These are phyloP conservation scores for Dastarcus helophoroides DNA, from an alignment of 2,888 invertebrate genomes.

Conservation along the genomic window DNA sequence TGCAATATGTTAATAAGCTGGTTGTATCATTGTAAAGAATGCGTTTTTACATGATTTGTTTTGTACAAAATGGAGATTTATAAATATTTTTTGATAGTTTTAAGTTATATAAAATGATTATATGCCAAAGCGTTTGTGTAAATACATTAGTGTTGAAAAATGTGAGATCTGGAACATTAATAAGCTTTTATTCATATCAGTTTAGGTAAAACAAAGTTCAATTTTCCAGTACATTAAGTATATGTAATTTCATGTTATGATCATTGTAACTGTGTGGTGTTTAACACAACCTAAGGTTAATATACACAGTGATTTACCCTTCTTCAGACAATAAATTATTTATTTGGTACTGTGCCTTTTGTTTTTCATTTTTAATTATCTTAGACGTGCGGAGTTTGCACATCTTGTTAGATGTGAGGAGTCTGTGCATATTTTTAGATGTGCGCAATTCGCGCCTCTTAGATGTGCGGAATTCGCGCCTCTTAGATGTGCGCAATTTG, in stretches of 20 bases:
- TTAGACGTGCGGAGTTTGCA: too few relatives aligned
- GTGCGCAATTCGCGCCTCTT: too few relatives aligned
- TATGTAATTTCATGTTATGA: slow-evolving; percentile 24
- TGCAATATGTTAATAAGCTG: slow-evolving; percentile 21
- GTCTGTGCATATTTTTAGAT: too few relatives aligned
- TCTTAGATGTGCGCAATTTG: too few relatives aligned
- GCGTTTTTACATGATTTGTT: slow-evolving; percentile 24
- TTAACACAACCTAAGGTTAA: slow-evolving; percentile 29
- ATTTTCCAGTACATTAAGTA: slow-evolving; percentile 21
- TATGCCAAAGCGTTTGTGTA: slow-evolving; percentile 34
- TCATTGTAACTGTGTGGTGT: slow-evolving; percentile 31
- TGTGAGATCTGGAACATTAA: slow-evolving; percentile 6
- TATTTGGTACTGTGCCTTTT: too few relatives aligned
- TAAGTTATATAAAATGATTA: slow-evolving; percentile 20
- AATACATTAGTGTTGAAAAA: slow-evolving; percentile 8
- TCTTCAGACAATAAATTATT: slow-evolving; percentile 40
- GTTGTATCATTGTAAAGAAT: slow-evolving; percentile 19
- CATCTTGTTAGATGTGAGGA: too few relatives aligned
- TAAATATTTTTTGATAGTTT: slow-evolving; percentile 24
- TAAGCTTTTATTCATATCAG: slow-evolving; percentile 17
- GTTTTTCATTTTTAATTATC: too few relatives aligned
- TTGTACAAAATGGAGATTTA: slow-evolving; percentile 32
- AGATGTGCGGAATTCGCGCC: too few relatives aligned
- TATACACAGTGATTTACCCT: slow-evolving; percentile 32
- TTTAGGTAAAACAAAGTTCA: slow-evolving; percentile 13